Conservation (phyloP, 2,888 invertebrate species). For the Oxyteleia sp. region DNA sequence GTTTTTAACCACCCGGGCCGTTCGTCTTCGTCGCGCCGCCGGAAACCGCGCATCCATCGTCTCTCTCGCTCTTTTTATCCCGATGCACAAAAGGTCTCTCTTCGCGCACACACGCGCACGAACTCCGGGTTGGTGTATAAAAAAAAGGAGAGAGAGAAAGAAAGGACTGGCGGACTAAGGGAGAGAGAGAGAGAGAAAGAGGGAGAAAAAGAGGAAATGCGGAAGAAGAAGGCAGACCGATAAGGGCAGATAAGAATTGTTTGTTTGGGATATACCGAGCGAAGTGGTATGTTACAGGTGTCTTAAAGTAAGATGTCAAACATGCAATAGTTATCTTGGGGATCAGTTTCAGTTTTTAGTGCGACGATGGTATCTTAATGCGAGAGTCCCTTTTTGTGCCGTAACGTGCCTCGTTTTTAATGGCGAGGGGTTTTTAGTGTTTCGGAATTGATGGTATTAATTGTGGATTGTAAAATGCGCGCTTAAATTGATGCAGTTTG, state of each 20-base stretch:
- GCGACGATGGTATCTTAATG: too few species aligned
- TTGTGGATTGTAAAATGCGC: slow-evolving; percentile 9
- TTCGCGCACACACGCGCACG: slow-evolving; percentile 9
- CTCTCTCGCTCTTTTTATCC: slow-evolving; percentile 59
- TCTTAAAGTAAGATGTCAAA: too few species aligned
- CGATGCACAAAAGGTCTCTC: slow-evolving; percentile 64
- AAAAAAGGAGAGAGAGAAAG: slow-evolving; percentile 52
- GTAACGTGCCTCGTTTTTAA: too few species aligned
- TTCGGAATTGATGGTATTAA: slow-evolving; percentile 1
- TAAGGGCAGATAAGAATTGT: slow-evolving; percentile 52
- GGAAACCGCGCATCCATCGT: slow-evolving; percentile 65
- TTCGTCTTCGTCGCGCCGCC: too few species aligned
- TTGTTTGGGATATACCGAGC: slow-evolving; percentile 27
- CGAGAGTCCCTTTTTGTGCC: too few species aligned
- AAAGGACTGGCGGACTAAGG: slow-evolving; percentile 3
- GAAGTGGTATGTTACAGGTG: slow-evolving; percentile 36
- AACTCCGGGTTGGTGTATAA: slow-evolving; percentile 39
- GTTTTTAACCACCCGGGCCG: too few species aligned
- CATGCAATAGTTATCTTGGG: too few species aligned
- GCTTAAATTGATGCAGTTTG: slow-evolving; percentile 21
- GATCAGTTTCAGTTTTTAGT: too few species aligned
- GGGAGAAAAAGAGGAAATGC: slow-evolving; percentile 32
- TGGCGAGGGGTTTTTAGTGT: too few species aligned
- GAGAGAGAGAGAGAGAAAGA: slow-evolving; percentile 21
- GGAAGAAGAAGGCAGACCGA: slow-evolving; percentile 22